Evolutionary conservation across 2,888 invertebrate species (phyloP), one percentile per base, ranked within the genome.

Genomic region (Eucera pruinosa): DNA sequence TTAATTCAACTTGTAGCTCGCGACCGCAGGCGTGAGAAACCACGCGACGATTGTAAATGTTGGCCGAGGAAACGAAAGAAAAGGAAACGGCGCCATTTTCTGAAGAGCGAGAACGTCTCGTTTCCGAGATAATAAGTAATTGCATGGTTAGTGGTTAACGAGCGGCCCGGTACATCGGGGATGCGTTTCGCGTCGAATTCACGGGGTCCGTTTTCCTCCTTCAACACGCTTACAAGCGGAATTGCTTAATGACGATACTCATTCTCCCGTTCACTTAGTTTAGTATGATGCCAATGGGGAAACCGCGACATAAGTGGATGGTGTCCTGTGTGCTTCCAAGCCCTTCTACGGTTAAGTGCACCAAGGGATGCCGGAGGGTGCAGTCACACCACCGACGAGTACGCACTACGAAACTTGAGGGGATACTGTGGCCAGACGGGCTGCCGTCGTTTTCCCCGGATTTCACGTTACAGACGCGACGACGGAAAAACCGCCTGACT

Each of bases 241-340:
- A 89, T 88, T 87, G 82, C 81, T 86, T 85, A 88, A 88, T 82
- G 87, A 87, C 85, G 86, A 87, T 88, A 88, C 86, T 87, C 88
- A 80, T 86, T 84, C 87, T 86, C 87, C 86, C 88, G 87, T 88
- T 88, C 88, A 87, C 88, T 89, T 87, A 87, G 86, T 86, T 89
- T 80, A 85, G 83, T 82, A 84, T 74, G 74, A 83, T 83, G 80
- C 81, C 86, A 85, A 78, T 79, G 86, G 86, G 86, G 85, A 82
- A 87, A 89, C 89, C 87, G 80, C 87, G 82, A 84, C 84, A 85
- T 85, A 89, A 89, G 89, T 88, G 87, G 88, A 87, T 87, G 87
- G 84, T 87, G 89, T 86, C 84, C 86, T 79, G 87, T 81, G 84
- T 84, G 82, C 80, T 81, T 72, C 80, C 79, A 76, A 77, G 84